Conservation (phyloP, 2,888 invertebrate genomes). For the Drosophila infuscata region DNA sequence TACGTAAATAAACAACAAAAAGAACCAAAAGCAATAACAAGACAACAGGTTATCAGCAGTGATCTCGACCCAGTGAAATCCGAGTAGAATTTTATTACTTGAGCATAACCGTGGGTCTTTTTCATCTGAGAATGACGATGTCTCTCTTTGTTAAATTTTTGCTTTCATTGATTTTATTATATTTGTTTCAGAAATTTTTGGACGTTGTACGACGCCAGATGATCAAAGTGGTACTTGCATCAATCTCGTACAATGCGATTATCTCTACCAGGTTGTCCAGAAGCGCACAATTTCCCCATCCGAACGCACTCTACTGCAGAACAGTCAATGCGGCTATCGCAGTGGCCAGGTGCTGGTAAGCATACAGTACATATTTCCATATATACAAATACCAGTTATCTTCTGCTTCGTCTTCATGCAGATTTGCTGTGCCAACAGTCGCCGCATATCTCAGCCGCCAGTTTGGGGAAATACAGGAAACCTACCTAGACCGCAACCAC, state of each 20-base stretch:
- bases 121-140: not conserved
- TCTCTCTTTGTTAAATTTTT: not conserved
- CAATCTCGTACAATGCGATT: constrained; percentile 60
- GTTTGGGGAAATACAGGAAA: constrained; percentile 70
- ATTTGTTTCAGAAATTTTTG: constrained; percentile 62
- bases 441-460: constrained; percentile 23
- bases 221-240: constrained; percentile 71
- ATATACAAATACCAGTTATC: not conserved
- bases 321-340: constrained; percentile 89
- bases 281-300: constrained; percentile 36
- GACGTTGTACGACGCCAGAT: constrained; percentile 72
- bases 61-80: constrained; percentile 62
- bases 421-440: constrained; percentile 69
- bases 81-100: constrained; percentile 10
- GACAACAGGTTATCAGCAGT: constrained; percentile 63
- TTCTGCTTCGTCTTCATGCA: constrained; percentile 6
- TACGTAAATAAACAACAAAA: constrained; percentile 11
- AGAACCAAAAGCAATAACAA: constrained; percentile 23
- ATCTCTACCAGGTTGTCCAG: constrained; percentile 66
- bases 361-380: not conserved
- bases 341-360: constrained; percentile 80
- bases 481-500: not conserved
- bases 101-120: constrained; percentile 31
- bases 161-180: constrained; percentile 7
- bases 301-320: constrained; percentile 85